Base-by-base conservation (phyloP, 2,113 vertebrate species). In the Narcine bancroftii region DNA sequence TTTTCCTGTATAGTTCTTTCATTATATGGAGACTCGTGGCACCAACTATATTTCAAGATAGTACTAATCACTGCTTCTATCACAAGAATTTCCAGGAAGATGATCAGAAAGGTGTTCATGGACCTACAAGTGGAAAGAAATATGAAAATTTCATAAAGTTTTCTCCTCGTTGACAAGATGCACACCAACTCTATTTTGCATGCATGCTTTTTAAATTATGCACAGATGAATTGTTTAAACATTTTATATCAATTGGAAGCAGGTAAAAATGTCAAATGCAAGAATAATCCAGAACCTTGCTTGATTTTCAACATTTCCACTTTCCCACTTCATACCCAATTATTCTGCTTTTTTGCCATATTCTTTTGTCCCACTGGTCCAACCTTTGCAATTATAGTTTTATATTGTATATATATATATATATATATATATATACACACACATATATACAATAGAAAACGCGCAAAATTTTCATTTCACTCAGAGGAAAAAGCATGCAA, bases 21-120 rank as follows among this genome's bases (percentile, higher is more conserved):
- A 93, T 99, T 99, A 95, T 99, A 99, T 96, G 98, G 99, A 71
- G 98, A 98, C 92, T 99, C 98, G 93, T 99, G 94, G 98, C 97
- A 99, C 98, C 98, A 99, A 33, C 97, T 96, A 2, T 99, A 99
- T 94, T 99, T 99, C 81, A 99, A 95, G 94, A 99, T 98, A 93
- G 99, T 99, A 95, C 98, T 99, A 93, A 99, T 94, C 93, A 98
- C 93, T 60, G 98, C 98, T 96, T 99, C 98, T 71, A 97, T 97
- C 94, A 99, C 96, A 94, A 99, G 95, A 93, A 99, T 99, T 94
- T 96, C 96, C 94, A 99, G 94, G 95, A 99, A 99, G 95, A 99
- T 98, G 95, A 99, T 97, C 92, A 99, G 96, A 96, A 99, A 99
- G 56, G 98, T 97, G 93, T 99, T 99, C 99, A 99, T 99, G 92